Conservation (phyloP, 2,113 vertebrate genomes). For the Pseudorasbora parva region DNA sequence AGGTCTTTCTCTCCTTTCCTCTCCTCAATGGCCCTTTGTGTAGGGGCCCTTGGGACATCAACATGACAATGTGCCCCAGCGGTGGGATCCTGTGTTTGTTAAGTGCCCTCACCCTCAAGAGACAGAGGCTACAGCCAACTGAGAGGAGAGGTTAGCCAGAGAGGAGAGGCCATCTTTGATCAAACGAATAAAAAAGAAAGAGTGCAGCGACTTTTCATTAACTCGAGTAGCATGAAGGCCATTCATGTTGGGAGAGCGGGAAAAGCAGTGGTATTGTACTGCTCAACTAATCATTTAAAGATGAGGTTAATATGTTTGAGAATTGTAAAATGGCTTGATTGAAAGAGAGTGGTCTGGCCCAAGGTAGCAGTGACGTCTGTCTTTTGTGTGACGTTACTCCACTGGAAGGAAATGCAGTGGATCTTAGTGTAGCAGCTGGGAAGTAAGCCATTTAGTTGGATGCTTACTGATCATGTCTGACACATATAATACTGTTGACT, state of each 20-base stretch:
- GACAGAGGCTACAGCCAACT: slow-evolving; percentile 60
- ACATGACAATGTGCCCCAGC: slow-evolving; percentile 79
- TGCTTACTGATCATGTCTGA: slow-evolving; percentile 19
- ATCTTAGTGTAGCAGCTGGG: slow-evolving; percentile 15
- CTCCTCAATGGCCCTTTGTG: slow-evolving; percentile 70
- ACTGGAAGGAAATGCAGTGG: slow-evolving; percentile 29
- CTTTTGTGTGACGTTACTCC: not conserved
- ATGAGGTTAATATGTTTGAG: slow-evolving; percentile 50
- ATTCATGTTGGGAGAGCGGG: slow-evolving; percentile 39
- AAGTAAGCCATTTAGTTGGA: slow-evolving; percentile 3
- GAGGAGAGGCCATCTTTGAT: slow-evolving; percentile 70
- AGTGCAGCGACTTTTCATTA: slow-evolving; percentile 64
- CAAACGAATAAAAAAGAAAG: slow-evolving; percentile 61
- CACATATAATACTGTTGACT: not conserved
- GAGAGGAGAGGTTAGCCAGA: slow-evolving; percentile 60
- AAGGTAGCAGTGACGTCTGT: slow-evolving; percentile 6
- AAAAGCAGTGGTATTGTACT: slow-evolving; percentile 5
- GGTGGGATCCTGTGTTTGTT: slow-evolving; percentile 78
- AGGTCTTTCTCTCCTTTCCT: slow-evolving; percentile 50
- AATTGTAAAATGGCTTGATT: slow-evolving; percentile 25
- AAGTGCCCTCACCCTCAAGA: slow-evolving; percentile 70
- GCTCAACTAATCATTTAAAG: slow-evolving; percentile 43
- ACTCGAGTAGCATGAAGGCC: slow-evolving; percentile 49
- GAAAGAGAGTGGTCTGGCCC: not conserved
- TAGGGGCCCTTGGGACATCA: slow-evolving; percentile 70